Percentiles rank a stretch among this genome's conserved stretches.
Conservation (phyloP, 2,113 vertebrate species). For the Agelaius phoeniceus region DNA sequence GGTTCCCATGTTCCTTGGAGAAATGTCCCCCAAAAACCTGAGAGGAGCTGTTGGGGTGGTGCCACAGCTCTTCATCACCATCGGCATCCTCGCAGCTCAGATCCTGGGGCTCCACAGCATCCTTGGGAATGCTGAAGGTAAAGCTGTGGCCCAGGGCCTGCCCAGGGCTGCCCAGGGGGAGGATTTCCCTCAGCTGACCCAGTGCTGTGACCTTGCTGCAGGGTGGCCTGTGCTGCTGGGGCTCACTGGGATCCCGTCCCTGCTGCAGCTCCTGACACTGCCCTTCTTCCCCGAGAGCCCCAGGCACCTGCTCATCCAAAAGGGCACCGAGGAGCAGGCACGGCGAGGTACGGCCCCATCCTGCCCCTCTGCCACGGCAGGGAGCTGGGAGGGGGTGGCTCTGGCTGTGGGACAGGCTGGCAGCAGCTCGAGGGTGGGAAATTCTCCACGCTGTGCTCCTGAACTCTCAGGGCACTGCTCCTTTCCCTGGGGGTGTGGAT, state of each 20-base stretch:
- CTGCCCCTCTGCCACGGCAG: rapidly evolving
- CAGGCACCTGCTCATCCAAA: conserved; percentile 88
- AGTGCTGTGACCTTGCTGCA: conserved; percentile 22
- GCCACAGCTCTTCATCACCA: conserved; percentile 90
- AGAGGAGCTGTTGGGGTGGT: conserved; percentile 87
- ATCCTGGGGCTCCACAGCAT: conserved; percentile 82
- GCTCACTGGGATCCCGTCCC: conserved; percentile 86
- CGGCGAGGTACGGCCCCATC: conserved; percentile 68
- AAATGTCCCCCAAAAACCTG: conserved; percentile 89
- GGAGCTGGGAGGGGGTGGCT: not conserved
- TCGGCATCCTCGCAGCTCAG: conserved; percentile 90
- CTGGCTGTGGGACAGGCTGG: too few relatives aligned
- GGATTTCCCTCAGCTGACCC: not conserved
- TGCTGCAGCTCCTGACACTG: conserved; percentile 80
- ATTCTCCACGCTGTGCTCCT: rapidly evolving
- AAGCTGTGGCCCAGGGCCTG: not conserved
- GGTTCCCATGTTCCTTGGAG: conserved; percentile 97
- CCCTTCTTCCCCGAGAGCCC: conserved; percentile 94
- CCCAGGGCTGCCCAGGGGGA: not conserved
- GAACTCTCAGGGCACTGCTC: not conserved
- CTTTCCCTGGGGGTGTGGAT: not conserved
- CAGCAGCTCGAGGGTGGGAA: not conserved
- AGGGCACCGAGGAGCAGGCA: conserved; percentile 74
- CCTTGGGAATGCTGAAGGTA: conserved; percentile 83
- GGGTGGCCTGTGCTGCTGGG: conserved; percentile 89